A percentile compares a stretch with the other conserved stretches of the same genome.
Conservation (phyloP, 92 coral and sea anemone species). For the Virgularia gustaviana region DNA sequence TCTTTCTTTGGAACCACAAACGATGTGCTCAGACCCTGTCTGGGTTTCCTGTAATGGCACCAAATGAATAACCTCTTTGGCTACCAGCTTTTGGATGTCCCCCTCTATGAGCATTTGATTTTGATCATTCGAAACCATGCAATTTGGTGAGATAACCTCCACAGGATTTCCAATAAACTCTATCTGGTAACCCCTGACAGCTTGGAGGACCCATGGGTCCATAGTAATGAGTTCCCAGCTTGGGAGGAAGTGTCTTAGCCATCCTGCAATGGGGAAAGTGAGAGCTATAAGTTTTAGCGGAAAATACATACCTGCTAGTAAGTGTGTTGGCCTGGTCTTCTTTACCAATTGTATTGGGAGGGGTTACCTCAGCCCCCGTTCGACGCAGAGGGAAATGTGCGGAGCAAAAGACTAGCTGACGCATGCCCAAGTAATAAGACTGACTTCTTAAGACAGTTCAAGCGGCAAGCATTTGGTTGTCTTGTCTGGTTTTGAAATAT, state of each 20-base stretch:
- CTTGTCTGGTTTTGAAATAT: background rate
- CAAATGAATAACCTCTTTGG: slow-evolving; percentile 46
- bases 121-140: background rate
- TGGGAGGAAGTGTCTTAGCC: slow-evolving; percentile 13
- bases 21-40: slow-evolving; percentile 42
- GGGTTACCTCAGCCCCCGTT: background rate
- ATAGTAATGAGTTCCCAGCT: slow-evolving; percentile 20
- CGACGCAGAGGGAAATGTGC: background rate
- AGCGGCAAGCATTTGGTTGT: slow-evolving; percentile 1
- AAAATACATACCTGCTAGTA: slow-evolving; percentile 20
- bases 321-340: slow-evolving; percentile 1
- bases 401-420: slow-evolving; percentile 29
- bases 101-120: slow-evolving; percentile 18
- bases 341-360: background rate
- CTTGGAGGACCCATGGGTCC: slow-evolving; percentile 59
- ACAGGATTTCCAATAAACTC: slow-evolving; percentile 26
- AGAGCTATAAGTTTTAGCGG: too few species aligned
- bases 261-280: slow-evolving; percentile 25
- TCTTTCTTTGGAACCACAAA: slow-evolving; percentile 62
- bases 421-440: slow-evolving; percentile 13
- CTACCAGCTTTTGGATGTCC: slow-evolving; percentile 36
- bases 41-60: slow-evolving; percentile 8
- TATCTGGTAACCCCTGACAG: slow-evolving; percentile 41
- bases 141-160: slow-evolving; percentile 3
- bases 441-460: slow-evolving; percentile 30